These are phyloP conservation scores for Labeo calbasu DNA, from an alignment of 2,797 vertebrate genomes.

Conservation along the genomic window DNA sequence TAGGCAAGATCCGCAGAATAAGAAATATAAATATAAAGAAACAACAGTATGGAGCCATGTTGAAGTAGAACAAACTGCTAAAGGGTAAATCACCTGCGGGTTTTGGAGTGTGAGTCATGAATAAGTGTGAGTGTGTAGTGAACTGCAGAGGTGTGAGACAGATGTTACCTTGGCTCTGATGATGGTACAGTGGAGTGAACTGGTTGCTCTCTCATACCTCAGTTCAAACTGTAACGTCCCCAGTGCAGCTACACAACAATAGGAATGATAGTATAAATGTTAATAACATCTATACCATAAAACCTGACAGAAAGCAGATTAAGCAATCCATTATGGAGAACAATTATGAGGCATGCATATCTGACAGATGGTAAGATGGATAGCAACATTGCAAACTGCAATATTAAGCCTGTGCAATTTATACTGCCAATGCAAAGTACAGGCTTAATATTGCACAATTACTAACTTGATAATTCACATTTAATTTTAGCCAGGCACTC, in stretches of 20 bases:
- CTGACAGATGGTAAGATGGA: constrained; percentile 17
- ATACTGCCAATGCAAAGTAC: not conserved
- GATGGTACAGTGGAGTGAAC: constrained; percentile 81
- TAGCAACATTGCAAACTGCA: constrained; percentile 8
- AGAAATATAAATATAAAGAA: not conserved
- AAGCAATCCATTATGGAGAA: not conserved
- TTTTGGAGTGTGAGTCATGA: constrained; percentile 10
- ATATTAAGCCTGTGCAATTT: constrained; percentile 4
- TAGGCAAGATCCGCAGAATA: not conserved
- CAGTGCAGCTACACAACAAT: constrained; percentile 74
- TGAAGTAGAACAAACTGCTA: constrained; percentile 14
- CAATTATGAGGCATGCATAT: constrained; percentile 16
- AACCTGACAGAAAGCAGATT: constrained; percentile 8
- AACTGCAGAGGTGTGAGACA: constrained; percentile 12
- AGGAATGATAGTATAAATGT: constrained; percentile 50
- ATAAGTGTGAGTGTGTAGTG: constrained; percentile 21
- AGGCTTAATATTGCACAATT: constrained; percentile 7
- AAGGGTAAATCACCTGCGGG: constrained; percentile 16
- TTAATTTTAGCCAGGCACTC: not conserved
- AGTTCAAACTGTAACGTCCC: constrained; percentile 86
- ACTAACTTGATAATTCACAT: not conserved
- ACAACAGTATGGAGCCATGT: not conserved
- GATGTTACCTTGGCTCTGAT: constrained; percentile 81
- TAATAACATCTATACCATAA: constrained; percentile 56
- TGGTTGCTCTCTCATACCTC: constrained; percentile 79